A percentile compares a stretch with the other conserved stretches of the same genome.
phyloP scores from a whole-genome alignment of 2,797 vertebrate genomes.

The Pangasius krempfi region DNA sequence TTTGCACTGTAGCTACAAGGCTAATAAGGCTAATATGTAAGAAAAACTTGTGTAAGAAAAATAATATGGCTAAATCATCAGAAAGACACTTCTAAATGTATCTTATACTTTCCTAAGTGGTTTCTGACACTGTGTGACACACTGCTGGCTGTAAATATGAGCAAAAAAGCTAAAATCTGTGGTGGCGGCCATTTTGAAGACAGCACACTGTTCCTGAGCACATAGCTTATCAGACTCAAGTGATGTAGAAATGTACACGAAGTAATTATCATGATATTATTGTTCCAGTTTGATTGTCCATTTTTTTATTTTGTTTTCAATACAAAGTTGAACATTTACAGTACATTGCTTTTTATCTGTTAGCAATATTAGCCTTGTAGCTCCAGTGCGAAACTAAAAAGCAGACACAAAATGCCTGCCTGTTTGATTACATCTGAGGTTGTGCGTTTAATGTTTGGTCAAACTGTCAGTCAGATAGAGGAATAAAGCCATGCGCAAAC shows the following conservation, averaged over 20 bases:
- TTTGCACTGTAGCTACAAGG: neutral
- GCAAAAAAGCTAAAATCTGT: no score
- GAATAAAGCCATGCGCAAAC: constrained; percentile 42
- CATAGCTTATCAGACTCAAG: no score
- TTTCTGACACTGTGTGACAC: neutral
- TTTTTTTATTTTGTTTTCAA: neutral
- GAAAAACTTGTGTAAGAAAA: neutral
- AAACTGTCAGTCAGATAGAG: neutral
- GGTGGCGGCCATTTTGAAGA: neutral
- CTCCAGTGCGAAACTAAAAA: neutral
- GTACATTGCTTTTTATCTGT: neutral
- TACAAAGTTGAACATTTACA: neutral
- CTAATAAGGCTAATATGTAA: neutral
- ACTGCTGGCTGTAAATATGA: neutral
- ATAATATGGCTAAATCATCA: neutral
- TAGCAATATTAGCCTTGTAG: neutral
- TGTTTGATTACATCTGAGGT: neutral
- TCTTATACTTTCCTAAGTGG: neutral
- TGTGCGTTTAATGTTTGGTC: neutral
- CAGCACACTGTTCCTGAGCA: neutral
- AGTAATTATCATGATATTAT: neutral
- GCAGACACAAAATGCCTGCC: neutral
- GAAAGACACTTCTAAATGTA: neutral
- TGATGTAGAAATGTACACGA: no score
- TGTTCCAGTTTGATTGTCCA: neutral